Base-by-base conservation (phyloP, 2,888 invertebrate species). In the Onthophagus sagittarius region DNA sequence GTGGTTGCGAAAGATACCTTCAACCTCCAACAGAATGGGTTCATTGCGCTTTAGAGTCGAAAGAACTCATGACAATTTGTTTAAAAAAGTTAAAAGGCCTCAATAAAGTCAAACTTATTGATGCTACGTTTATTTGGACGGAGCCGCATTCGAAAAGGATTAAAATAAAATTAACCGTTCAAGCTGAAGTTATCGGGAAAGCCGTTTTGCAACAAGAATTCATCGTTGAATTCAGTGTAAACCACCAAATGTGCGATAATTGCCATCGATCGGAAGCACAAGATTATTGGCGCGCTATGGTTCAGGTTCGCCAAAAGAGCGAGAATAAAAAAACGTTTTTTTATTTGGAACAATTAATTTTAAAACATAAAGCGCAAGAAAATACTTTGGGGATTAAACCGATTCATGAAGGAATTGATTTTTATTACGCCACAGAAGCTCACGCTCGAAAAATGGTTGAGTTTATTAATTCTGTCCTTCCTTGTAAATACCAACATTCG, bases 111-210 rank as follows among this genome's bases (percentile, higher is more conserved):
- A 95, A 97, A 82, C 87, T 99, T 13, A 88, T 98, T 72, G 99
- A 99, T 88, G 99, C 99, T 63, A 93, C 94, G 0, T 99, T 99
- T 87, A 91, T 98, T 2, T 99, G 99, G 99, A 99, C 99, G 7
- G 99, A 99, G 83, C 97, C 98, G 62, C 99, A 99, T 88, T 99
- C 99, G 0, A 98, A 96, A 85, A 90, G 99, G 77, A 92, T 99
- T 71, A 99, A 98, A 88, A 94, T 97, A 76, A 96, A 97, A 86
- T 86, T 99, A 73, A 97, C 97, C 0, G 94, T 99, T 9, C 98
- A 99, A 85, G 97, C 95, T 69, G 98, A 99, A 88, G 94, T 99
- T 0, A 88, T 95, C 82, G 94, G 95, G 23, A 97, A 96, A 65
- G 93, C 97, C 0, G 90, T 97, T 6, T 87, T 99, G 11, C 95